Percentiles rank a stretch among this genome's conserved stretches.
Conservation (phyloP, 2,888 invertebrate genomes). For the Flabesymbios commensalis region DNA sequence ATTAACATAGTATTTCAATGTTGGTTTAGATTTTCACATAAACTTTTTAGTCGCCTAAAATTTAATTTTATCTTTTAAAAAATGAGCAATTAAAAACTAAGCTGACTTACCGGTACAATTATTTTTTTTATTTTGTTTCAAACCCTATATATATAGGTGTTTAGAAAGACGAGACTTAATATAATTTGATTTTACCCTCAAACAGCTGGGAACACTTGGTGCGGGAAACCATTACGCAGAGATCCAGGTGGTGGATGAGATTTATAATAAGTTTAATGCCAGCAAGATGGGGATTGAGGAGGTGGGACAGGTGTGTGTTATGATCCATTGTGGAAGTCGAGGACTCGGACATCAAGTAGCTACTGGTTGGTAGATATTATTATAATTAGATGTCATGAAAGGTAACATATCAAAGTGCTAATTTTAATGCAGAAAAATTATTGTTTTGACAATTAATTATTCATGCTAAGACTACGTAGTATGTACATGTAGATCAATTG, state of each 20-base stretch:
- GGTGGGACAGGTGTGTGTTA: conserved; percentile 86
- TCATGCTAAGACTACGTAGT: too few relatives aligned
- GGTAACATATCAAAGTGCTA: neutral
- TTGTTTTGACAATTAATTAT: neutral
- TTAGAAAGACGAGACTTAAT: too few relatives aligned
- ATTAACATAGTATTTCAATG: too few relatives aligned
- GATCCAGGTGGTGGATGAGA: conserved; percentile 98
- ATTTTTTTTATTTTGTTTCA: neutral
- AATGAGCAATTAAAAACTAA: too few relatives aligned
- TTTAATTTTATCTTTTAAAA: too few relatives aligned
- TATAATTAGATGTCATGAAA: neutral
- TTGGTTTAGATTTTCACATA: too few relatives aligned
- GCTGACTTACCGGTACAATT: too few relatives aligned
- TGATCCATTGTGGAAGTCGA: conserved; percentile 99
- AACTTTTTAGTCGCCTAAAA: too few relatives aligned
- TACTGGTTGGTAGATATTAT: conserved; percentile 49
- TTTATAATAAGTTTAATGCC: conserved; percentile 94
- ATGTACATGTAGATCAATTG: too few relatives aligned
- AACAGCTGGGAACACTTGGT: conserved; percentile 84
- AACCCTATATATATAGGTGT: neutral
- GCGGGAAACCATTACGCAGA: conserved; percentile 99
- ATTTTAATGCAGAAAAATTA: neutral
- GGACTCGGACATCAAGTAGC: conserved; percentile 96
- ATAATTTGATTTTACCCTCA: neutral
- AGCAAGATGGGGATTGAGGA: conserved; percentile 98